Conservation (phyloP, 2,113 vertebrate genomes). For the Harpagus bidentatus region DNA sequence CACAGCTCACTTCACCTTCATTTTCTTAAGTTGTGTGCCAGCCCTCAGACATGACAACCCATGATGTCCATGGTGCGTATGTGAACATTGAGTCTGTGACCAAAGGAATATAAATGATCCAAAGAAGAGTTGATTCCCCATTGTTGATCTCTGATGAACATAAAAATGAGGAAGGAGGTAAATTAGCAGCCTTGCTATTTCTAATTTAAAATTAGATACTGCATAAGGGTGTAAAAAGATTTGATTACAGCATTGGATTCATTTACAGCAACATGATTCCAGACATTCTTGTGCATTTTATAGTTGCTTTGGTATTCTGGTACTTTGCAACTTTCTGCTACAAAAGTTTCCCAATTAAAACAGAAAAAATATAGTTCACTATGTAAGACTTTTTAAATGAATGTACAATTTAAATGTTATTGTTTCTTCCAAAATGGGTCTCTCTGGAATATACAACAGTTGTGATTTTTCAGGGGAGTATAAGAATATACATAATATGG, state of each 20-base stretch:
- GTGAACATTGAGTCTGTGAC: neutral
- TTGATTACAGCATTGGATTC: neutral
- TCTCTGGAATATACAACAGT: neutral
- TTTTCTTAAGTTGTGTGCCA: neutral
- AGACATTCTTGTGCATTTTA: neutral
- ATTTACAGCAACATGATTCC: neutral
- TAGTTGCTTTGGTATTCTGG: neutral
- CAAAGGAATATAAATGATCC: neutral
- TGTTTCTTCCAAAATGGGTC: neutral
- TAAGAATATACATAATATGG: neutral
- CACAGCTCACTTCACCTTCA: neutral
- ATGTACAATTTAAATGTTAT: neutral
- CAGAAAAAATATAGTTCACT: neutral
- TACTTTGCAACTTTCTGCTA: neutral
- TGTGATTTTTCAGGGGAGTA: neutral
- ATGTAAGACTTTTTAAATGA: neutral
- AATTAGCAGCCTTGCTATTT: neutral
- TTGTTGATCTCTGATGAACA: neutral
- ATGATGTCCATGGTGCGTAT: accelerated
- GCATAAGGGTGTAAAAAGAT: neutral
- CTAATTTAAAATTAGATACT: neutral
- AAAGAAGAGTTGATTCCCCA: neutral
- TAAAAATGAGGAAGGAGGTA: neutral
- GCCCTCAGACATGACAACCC: accelerated
- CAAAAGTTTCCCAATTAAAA: constrained; percentile 44